phyloP scores from a whole-genome alignment of 2,113 vertebrate genomes.

The Sinocyclocheilus maitianheensis region DNA sequence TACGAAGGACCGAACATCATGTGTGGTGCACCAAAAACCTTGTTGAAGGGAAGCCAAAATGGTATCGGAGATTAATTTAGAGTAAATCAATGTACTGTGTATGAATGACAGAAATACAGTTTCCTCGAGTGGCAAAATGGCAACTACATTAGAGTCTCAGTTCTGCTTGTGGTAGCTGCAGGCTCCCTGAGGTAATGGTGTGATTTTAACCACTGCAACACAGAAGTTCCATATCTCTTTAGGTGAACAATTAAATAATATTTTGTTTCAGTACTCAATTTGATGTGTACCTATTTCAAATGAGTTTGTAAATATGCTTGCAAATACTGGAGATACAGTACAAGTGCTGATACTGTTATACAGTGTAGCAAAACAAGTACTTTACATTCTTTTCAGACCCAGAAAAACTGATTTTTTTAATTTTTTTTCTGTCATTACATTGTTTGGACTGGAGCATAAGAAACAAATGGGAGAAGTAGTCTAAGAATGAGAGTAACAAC shows the following conservation, averaged over 20 bases:
- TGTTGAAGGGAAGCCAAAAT: background rate
- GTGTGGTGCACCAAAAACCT: background rate
- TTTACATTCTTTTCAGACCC: background rate
- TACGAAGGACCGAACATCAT: background rate
- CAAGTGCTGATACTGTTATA: background rate
- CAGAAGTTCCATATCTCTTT: constrained; percentile 26
- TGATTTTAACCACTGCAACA: constrained; percentile 34
- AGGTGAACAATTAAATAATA: background rate
- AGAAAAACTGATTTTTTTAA: no score
- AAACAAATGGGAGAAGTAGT: background rate
- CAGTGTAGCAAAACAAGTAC: background rate
- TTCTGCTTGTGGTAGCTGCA: constrained; percentile 60
- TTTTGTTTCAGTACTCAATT: background rate
- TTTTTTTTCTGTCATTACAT: background rate
- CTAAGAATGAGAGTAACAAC: no score
- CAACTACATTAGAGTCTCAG: constrained; percentile 52
- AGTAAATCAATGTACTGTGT: background rate
- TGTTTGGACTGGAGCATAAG: background rate
- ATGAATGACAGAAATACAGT: background rate
- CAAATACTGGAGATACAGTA: background rate
- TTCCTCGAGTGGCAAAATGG: constrained; percentile 59
- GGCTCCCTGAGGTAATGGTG: constrained; percentile 37
- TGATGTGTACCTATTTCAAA: background rate
- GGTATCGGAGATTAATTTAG: background rate
- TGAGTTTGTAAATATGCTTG: background rate